phyloP scores from a whole-genome alignment of 2,888 invertebrate genomes.

The Napeogenes sylphis region DNA sequence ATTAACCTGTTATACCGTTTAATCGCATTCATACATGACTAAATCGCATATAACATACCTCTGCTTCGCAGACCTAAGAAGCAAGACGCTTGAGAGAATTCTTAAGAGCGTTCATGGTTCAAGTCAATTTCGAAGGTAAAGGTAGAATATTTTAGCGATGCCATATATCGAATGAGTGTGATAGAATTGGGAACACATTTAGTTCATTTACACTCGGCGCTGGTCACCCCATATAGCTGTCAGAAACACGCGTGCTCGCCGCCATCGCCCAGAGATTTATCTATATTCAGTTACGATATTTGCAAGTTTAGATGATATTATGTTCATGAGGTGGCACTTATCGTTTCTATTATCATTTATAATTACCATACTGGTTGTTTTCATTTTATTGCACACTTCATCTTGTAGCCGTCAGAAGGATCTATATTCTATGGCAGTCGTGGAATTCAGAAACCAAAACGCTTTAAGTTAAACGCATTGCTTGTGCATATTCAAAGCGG shows the following conservation, averaged over 20 bases:
- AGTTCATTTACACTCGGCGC: neutral
- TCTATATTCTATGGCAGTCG: conserved; percentile 26
- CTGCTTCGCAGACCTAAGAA: neutral
- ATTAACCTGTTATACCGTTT: conserved; percentile 28
- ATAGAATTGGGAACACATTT: neutral
- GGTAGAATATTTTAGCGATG: too few species aligned
- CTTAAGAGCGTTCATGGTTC: neutral
- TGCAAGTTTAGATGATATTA: neutral
- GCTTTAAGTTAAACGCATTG: conserved; percentile 44
- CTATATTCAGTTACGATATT: neutral
- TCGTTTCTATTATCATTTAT: too few species aligned
- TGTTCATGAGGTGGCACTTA: neutral
- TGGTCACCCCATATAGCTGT: conserved; percentile 4
- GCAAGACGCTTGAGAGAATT: neutral
- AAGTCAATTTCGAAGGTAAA: too few species aligned
- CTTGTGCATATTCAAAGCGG: conserved; percentile 64
- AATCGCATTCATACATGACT: conserved; percentile 9
- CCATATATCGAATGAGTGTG: conserved; percentile 4
- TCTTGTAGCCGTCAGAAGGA: neutral
- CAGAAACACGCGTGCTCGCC: neutral
- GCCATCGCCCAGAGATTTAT: too few species aligned
- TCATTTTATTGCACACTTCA: too few species aligned
- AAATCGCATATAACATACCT: neutral
- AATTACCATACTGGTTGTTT: too few species aligned
- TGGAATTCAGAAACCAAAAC: conserved; percentile 43